phyloP scores from a whole-genome alignment of 2,888 invertebrate species.

The Conomelus anceps region DNA sequence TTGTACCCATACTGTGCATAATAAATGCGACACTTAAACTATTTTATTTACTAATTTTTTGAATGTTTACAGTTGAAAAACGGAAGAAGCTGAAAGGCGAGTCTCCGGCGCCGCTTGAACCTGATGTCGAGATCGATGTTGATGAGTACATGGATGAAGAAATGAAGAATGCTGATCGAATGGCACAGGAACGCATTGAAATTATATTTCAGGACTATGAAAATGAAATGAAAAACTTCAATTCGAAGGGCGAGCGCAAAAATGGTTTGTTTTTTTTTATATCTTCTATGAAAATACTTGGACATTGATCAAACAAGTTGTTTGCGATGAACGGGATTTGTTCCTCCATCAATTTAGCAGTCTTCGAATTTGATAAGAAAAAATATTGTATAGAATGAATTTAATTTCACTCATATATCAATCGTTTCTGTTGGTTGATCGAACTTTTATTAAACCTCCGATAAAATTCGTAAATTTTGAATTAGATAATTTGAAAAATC shows the following conservation, averaged over 20 bases:
- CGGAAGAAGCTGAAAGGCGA: conserved; percentile 52
- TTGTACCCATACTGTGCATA: background rate
- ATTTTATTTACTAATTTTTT: conserved; percentile 24
- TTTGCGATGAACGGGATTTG: too few species aligned
- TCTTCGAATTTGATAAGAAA: too few species aligned
- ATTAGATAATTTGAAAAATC: too few species aligned
- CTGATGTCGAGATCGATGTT: conserved; percentile 44
- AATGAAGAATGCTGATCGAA: conserved; percentile 64
- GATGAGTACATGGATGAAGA: conserved; percentile 68
- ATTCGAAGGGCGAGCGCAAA: conserved; percentile 38
- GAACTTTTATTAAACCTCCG: too few species aligned
- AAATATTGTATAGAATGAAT: too few species aligned
- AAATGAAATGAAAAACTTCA: conserved; percentile 59
- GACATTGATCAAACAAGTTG: too few species aligned
- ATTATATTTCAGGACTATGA: conserved; percentile 78
- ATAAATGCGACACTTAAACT: background rate
- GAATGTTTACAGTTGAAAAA: conserved; percentile 47
- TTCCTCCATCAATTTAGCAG: too few species aligned
- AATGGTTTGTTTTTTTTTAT: background rate
- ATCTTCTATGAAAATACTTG: background rate
- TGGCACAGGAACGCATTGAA: conserved; percentile 68
- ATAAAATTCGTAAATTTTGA: too few species aligned
- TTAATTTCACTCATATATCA: too few species aligned
- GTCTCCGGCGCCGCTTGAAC: conserved; percentile 49
- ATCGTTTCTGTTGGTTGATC: too few species aligned